Base-by-base conservation (phyloP, 1,140 invertebrate genomes). In the Tetranychus urticae region DNA sequence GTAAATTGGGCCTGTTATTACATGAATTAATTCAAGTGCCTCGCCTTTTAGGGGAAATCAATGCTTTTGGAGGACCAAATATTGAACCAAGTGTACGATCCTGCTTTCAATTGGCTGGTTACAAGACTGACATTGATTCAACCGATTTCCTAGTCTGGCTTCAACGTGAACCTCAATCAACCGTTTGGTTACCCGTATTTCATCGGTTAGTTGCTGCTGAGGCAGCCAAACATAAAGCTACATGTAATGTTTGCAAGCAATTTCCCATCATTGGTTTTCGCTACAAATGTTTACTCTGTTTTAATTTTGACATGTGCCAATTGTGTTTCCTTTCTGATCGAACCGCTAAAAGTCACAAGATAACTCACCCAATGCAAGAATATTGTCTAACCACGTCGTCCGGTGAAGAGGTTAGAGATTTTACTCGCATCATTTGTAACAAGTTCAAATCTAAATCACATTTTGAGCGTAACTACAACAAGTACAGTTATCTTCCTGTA, bases 221-320 rank as follows among this genome's bases (percentile, higher is more conserved):
- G 75, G 80, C 77, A 39, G 88, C 91, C 5, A 86, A 86, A 73
- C 94, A 99, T 75, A 89, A 97, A 76, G 7, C 46, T 10, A 97
- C 97, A 75, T 99, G 96, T 75, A 97, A 97, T 75, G 89, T 94
- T 67, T 99, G 96, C 77, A 97, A 97, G 77, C 85, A 90, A 69
- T 96, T 91, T 75, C 96, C 96, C 12, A 97, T 99, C 65, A 78
- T 92, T 63, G 94, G 92, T 46, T 86, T 97, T 70, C 86, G 88
- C 70, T 97, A 97, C 75, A 86, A 91, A 34, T 99, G 96, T 75
- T 77, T 98, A 66, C 94, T 94, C 71, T 98, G 94, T 75, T 97
- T 99, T 77, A 98, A 97, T 74, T 97, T 96, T 73, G 93, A 98
- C 76, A 91, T 99, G 83, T 99, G 96, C 76, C 94, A 99, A 77